Evolutionary conservation across 2,888 invertebrate species (phyloP), one percentile per base, ranked within the genome.

Genomic region (Teleiodes luculella): DNA sequence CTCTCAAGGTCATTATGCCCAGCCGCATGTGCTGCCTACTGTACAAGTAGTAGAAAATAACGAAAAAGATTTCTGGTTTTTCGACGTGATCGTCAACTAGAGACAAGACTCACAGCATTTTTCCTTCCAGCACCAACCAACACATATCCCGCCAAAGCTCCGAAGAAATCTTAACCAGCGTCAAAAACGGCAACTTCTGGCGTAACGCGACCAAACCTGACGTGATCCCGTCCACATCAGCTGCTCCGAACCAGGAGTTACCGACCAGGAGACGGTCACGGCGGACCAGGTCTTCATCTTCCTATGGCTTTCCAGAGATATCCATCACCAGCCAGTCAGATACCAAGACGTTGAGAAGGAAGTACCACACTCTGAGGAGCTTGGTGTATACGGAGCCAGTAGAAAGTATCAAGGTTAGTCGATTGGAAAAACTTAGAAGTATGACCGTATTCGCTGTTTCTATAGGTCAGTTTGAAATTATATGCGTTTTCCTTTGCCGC

Each of bases 251-350:
- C 6, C 59, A 72, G 49, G 28, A 36, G 36, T 20, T 49, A 7
- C 35, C 49, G 6, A 18, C 31, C 24, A 7, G 24, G 24, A 33
- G 35, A 20, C 66, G 80, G 8, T 79, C 83, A 0, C 67, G 85
- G 33, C 63, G 81, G 6, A 72, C 67, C 13, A 61, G 85, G 54
- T 84, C 86, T 7, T 74, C 72, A 0, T 81, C 87, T 0, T 72
- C 83, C 0, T 76, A 85, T 53, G 86, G 86, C 0, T 88, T 85
- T 60, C 88, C 88, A 55, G 88, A 86, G 66, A 89, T 89, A 52
- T 81, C 83, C 10, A 80, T 88, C 46, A 84, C 84, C 1, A 79
- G 75, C 31, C 80, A 79, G 49, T 75, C 82, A 7, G 88, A 87
- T 57, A 70, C 77, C 5, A 86, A 82, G 64, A 75, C 74, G 0